A percentile compares a stretch with the other conserved stretches of the same genome.
Evolutionary conservation across 2,797 vertebrate species (phyloP).

Genomic region (Hyperoplus lanceolatus): DNA sequence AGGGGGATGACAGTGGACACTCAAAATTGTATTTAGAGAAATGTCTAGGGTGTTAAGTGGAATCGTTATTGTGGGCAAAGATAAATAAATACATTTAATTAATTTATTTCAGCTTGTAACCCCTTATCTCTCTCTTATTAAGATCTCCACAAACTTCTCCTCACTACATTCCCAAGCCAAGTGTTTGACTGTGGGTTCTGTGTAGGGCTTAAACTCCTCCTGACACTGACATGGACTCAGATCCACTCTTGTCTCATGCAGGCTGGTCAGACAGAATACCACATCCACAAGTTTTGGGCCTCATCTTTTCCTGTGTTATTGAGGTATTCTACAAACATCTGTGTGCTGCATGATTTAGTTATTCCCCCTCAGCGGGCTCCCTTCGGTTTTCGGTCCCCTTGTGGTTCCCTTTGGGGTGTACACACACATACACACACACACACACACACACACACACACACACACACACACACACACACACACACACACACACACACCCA

Average conservation of each 20-base stretch:
- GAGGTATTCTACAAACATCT: slow-evolving; percentile 77
- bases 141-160: slow-evolving; percentile 35
- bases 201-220: slow-evolving; percentile 52
- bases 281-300: slow-evolving; percentile 39
- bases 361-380: slow-evolving; percentile 72
- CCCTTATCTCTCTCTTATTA: slow-evolving; percentile 33
- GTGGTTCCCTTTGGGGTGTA: slow-evolving; percentile 59
- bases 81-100: slow-evolving; percentile 2
- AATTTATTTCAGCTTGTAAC: slow-evolving; percentile 34
- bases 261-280: slow-evolving; percentile 49
- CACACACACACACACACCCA: slow-evolving; percentile 14
- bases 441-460: slow-evolving; percentile 12
- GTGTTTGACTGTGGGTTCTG: slow-evolving; percentile 48
- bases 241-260: slow-evolving; percentile 52
- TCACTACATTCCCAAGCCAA: slow-evolving; percentile 39
- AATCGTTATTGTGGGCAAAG: no score
- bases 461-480: slow-evolving; percentile 17
- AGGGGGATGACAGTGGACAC: no score
- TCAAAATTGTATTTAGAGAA: no score
- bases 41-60: no score
- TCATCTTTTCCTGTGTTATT: slow-evolving; percentile 51
- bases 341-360: slow-evolving; percentile 72
- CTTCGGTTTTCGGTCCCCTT: slow-evolving; percentile 66
- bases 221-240: slow-evolving; percentile 64
- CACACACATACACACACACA: slow-evolving; percentile 25